Evolutionary conservation across 2,113 vertebrate species (phyloP).

Genomic region (Campylomormyrus tamandua): DNA sequence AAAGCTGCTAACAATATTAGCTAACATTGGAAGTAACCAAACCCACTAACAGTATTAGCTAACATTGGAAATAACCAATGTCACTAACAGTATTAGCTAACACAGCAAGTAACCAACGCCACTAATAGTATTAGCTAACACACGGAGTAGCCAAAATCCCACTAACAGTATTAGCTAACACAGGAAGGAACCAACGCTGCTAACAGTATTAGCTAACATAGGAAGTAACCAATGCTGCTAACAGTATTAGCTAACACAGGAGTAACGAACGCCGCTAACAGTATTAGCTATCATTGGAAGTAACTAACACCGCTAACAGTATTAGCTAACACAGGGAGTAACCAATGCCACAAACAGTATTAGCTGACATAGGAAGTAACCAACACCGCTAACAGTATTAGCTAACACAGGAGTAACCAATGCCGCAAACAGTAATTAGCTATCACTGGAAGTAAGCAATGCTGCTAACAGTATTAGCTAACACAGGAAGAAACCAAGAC

Average conservation of each 20-base stretch:
- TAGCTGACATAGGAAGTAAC: no score
- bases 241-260: constrained; percentile 40
- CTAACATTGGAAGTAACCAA: not conserved
- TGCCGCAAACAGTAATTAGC: not conserved
- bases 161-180: constrained; percentile 9
- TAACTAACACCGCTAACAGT: no score
- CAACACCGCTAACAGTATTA: constrained; percentile 22
- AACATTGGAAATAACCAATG: constrained; percentile 22
- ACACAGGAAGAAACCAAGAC: not conserved
- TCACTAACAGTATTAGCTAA: not conserved
- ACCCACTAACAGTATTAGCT: not conserved
- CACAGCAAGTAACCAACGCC: not conserved
- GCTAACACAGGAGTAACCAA: not conserved
- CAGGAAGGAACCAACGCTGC: not conserved
- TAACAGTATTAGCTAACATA: constrained; percentile 15
- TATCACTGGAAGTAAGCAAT: not conserved
- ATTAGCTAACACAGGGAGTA: constrained; percentile 6
- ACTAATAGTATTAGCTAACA: not conserved
- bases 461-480: not conserved
- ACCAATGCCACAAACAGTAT: not conserved
- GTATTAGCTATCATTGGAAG: constrained; percentile 41
- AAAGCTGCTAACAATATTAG: no score
- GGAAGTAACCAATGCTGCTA: not conserved
- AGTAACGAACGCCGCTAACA: constrained; percentile 58
- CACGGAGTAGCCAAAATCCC: not conserved